A percentile compares a stretch with the other conserved stretches of the same genome.
Conservation (phyloP, 2,113 vertebrate genomes). For the Protomyctophum bolini region DNA sequence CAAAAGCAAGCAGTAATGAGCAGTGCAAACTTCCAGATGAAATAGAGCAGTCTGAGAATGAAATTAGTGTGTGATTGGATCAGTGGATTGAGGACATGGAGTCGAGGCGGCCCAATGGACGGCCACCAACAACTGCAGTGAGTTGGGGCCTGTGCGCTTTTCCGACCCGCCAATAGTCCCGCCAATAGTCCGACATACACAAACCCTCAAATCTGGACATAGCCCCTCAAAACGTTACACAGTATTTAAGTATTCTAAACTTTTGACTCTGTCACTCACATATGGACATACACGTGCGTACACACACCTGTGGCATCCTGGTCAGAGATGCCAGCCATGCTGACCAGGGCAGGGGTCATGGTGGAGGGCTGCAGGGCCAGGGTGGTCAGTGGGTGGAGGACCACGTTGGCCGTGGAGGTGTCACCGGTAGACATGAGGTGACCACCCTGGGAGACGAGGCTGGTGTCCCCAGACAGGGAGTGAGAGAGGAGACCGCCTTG, state of each 20-base stretch:
- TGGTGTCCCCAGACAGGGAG: slow-evolving; percentile 83
- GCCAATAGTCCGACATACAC: no score
- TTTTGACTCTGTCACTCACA: not conserved
- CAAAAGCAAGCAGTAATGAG: no score
- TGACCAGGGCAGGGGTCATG: slow-evolving; percentile 82
- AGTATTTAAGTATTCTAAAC: not conserved
- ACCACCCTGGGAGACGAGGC: slow-evolving; percentile 73
- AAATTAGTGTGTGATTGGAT: no score
- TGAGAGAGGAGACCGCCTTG: slow-evolving; percentile 88
- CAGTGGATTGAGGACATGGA: no score
- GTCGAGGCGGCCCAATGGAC: no score
- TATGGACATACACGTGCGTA: not conserved
- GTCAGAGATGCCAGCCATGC: slow-evolving; percentile 85
- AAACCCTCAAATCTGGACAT: no score
- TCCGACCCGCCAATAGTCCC: no score
- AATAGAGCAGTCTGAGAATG: no score
- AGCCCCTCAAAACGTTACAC: not conserved
- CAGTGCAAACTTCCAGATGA: no score
- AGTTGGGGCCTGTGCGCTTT: no score
- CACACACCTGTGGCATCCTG: slow-evolving; percentile 81
- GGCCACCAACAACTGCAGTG: no score
- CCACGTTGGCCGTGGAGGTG: slow-evolving; percentile 85
- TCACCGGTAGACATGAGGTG: slow-evolving; percentile 84
- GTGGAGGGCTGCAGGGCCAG: slow-evolving; percentile 86
- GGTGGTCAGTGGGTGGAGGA: slow-evolving; percentile 91